A percentile compares a stretch with the other conserved stretches of the same genome.
These are phyloP conservation scores for Mylabris sibirica DNA, from an alignment of 2,888 invertebrate species.

Conservation along the genomic window DNA sequence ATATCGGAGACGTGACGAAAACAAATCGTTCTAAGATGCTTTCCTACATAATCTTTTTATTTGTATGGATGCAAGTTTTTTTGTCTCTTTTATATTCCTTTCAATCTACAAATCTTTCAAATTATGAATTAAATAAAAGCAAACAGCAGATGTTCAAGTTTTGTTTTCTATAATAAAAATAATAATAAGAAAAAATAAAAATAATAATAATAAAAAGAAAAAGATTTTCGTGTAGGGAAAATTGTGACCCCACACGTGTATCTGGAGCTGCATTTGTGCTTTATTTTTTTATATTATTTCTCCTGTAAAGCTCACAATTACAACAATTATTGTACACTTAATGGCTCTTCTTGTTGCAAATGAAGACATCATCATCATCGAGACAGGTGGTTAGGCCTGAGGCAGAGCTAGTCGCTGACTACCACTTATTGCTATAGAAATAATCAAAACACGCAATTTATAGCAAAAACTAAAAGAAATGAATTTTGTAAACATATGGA, in stretches of 20 bases:
- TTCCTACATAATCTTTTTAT: background rate
- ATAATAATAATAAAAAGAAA: background rate
- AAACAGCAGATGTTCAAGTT: constrained; percentile 6
- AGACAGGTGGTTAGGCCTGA: background rate
- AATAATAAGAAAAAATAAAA: too few relatives aligned
- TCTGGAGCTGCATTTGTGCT: background rate
- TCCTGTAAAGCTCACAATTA: too few relatives aligned
- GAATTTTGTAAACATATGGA: too few relatives aligned
- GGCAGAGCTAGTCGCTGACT: background rate
- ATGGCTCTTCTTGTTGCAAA: background rate
- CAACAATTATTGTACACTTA: too few relatives aligned
- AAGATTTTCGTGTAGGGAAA: background rate
- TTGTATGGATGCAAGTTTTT: background rate
- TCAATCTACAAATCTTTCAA: background rate
- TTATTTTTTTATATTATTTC: too few relatives aligned
- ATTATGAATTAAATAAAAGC: constrained; percentile 5
- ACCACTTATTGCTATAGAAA: background rate
- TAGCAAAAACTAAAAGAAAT: too few relatives aligned
- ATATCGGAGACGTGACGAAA: background rate
- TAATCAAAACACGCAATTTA: too few relatives aligned
- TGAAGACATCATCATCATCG: constrained; percentile 8
- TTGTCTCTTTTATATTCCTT: background rate
- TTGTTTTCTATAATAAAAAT: background rate
- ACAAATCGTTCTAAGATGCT: background rate
- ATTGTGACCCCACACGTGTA: background rate